Percentiles rank a stretch among this genome's conserved stretches.
These are phyloP conservation scores for Hypomecis punctinalis DNA, from an alignment of 2,888 invertebrate species.

Conservation along the genomic window DNA sequence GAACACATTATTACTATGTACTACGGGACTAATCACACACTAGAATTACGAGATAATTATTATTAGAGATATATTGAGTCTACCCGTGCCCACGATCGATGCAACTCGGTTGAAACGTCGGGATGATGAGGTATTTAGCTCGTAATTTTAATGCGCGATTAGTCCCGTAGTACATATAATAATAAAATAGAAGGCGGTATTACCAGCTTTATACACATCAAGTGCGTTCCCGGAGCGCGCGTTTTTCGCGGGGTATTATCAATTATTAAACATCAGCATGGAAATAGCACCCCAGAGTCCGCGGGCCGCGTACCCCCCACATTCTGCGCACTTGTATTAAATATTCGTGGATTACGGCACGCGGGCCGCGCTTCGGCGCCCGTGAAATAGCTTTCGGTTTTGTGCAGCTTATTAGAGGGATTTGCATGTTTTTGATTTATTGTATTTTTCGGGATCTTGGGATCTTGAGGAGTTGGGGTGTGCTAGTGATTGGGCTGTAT, in stretches of 20 bases:
- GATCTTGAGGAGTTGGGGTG: slow-evolving; percentile 31
- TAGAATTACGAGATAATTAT: no score
- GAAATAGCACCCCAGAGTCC: slow-evolving; percentile 83
- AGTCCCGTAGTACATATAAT: no score
- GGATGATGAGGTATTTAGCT: no score
- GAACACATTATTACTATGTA: no score
- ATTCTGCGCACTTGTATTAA: slow-evolving; percentile 79
- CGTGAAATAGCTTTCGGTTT: slow-evolving; percentile 84
- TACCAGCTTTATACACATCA: slow-evolving; percentile 58
- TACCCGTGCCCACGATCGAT: no score
- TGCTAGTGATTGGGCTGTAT: slow-evolving; percentile 54
- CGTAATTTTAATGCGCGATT: no score
- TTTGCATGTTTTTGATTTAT: slow-evolving; percentile 84
- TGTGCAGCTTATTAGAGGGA: slow-evolving; percentile 83
- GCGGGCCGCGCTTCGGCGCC: slow-evolving; percentile 65
- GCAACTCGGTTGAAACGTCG: no score
- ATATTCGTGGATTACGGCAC: slow-evolving; percentile 78
- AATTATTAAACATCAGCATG: slow-evolving; percentile 86
- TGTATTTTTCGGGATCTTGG: slow-evolving; percentile 59
- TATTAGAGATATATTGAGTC: no score
- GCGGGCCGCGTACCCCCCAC: slow-evolving; percentile 65
- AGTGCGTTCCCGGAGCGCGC: slow-evolving; percentile 63
- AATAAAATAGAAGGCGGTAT: no score
- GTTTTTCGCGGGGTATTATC: slow-evolving; percentile 85
- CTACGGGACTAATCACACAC: no score